These are phyloP conservation scores for Tridacna crocea DNA, from an alignment of 2,888 invertebrate species.

Conservation along the genomic window DNA sequence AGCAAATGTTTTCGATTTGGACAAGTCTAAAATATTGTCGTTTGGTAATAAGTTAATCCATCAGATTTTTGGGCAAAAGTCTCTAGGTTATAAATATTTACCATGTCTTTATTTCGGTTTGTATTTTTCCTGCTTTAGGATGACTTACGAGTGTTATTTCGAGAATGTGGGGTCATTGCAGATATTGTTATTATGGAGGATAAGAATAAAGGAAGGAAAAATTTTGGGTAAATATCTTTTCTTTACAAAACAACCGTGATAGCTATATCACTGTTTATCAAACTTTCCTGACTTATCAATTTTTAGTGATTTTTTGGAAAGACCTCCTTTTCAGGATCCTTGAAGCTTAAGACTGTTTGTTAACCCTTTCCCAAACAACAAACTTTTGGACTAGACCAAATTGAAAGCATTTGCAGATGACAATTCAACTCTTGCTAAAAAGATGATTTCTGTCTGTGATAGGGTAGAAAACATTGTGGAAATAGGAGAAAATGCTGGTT, in stretches of 20 bases:
- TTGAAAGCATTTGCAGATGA: too few species aligned
- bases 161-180: conserved; percentile 44
- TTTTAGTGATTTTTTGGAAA: too few species aligned
- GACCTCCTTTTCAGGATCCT: too few species aligned
- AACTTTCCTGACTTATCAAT: neutral
- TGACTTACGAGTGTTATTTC: conserved; percentile 42
- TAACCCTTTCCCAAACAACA: too few species aligned
- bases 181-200: conserved; percentile 41
- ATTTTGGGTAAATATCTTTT: conserved; percentile 36
- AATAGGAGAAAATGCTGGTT: neutral
- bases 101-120: too few species aligned
- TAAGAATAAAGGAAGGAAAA: neutral
- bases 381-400: too few species aligned
- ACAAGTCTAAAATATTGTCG: too few species aligned
- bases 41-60: neutral
- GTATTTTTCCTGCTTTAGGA: conserved; percentile 24
- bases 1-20: too few species aligned
- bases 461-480: neutral
- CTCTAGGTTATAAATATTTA: neutral
- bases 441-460: too few species aligned
- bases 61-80: neutral
- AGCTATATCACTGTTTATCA: neutral
- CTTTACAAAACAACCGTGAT: neutral
- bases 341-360: too few species aligned
- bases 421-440: too few species aligned